A percentile compares a stretch with the other conserved stretches of the same genome.
phyloP scores from a whole-genome alignment of 2,888 invertebrate species.

The Campoletis raptor region DNA sequence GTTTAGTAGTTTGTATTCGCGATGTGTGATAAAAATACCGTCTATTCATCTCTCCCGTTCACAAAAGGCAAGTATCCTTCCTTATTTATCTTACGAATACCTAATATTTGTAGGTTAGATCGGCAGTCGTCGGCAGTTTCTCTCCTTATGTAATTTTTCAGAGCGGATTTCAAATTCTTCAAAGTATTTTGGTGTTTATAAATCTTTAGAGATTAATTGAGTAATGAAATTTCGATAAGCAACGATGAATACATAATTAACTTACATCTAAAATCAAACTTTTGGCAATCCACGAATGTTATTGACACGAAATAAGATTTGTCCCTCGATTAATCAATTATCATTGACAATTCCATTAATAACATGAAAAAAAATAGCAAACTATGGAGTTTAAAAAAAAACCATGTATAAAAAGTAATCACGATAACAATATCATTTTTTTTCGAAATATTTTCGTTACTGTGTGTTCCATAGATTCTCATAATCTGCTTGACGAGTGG shows the following conservation, averaged over 20 bases:
- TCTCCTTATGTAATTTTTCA: constrained; percentile 51
- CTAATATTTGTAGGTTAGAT: constrained; percentile 31
- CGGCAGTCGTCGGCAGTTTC: neutral
- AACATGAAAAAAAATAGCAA: neutral
- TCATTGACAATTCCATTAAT: neutral
- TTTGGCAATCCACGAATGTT: neutral
- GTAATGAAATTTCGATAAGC: neutral
- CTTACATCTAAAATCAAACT: neutral
- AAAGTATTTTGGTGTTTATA: neutral
- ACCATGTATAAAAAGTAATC: neutral
- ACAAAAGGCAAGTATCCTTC: constrained; percentile 88
- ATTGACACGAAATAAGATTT: neutral
- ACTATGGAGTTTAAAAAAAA: neutral
- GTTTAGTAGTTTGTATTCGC: constrained; percentile 77
- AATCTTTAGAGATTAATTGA: neutral
- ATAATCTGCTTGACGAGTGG: constrained; percentile 92
- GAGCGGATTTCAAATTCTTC: neutral
- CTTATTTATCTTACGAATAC: neutral
- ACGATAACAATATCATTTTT: neutral
- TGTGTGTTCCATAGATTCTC: constrained; percentile 86
- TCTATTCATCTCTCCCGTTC: constrained; percentile 87
- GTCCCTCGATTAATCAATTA: neutral
- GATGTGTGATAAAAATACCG: constrained; percentile 78
- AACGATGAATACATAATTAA: neutral
- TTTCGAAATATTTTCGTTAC: constrained; percentile 66